Evolutionary conservation across 2,113 vertebrate species (phyloP).

Genomic region (Odocoileus virginianus): DNA sequence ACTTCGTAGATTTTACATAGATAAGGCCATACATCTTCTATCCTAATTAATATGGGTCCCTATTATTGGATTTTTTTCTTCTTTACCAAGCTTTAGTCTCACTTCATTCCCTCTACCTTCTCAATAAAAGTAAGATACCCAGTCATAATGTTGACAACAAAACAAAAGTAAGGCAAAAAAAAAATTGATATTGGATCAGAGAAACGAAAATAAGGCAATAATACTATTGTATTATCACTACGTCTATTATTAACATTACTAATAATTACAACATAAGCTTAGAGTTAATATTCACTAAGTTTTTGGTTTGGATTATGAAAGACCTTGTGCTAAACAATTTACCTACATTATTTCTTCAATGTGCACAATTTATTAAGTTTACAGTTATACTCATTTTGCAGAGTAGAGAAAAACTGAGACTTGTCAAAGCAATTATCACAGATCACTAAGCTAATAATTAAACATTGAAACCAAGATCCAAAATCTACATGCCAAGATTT

Average conservation of each 20-base stretch:
- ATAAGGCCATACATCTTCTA: neutral
- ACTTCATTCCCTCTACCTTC: neutral
- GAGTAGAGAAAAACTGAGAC: neutral
- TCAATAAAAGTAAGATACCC: neutral
- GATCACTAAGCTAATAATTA: neutral
- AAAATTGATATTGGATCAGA: neutral
- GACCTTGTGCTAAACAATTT: neutral
- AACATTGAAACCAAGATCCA: neutral
- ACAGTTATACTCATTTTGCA: neutral
- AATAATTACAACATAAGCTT: neutral
- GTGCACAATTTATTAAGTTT: neutral
- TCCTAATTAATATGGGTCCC: neutral
- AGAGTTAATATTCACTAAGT: neutral
- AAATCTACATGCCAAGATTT: neutral
- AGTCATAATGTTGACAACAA: neutral
- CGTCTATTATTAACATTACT: neutral
- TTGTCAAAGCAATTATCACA: neutral
- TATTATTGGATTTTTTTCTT: neutral
- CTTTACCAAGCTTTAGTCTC: neutral
- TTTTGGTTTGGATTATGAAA: neutral
- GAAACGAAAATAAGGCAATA: neutral
- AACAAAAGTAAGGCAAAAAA: neutral
- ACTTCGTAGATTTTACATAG: neutral
- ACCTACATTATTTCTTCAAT: neutral
- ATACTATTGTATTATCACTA: neutral